A percentile compares a stretch with the other conserved stretches of the same genome.
Conservation (phyloP, 2,888 invertebrate genomes). For the Achlya flavicornis region DNA sequence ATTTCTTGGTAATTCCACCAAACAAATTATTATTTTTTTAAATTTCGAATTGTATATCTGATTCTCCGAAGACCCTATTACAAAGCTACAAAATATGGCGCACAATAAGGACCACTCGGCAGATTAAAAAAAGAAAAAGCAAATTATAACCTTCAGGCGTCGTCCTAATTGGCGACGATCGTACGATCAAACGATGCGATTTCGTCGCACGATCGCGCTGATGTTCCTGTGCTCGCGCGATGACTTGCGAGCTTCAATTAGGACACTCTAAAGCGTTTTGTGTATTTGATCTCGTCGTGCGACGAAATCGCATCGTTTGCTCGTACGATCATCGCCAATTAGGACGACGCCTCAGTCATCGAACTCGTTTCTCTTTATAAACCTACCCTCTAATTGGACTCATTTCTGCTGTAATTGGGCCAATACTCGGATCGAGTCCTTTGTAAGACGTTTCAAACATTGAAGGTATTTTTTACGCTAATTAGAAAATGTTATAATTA, state of each 20-base stretch:
- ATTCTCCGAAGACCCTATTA: background rate
- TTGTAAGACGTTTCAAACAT: background rate
- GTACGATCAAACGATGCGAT: no score
- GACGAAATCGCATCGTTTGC: no score
- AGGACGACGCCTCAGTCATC: no score
- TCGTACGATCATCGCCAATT: no score
- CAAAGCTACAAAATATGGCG: background rate
- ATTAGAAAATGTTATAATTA: background rate
- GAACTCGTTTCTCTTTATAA: background rate
- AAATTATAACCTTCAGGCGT: background rate
- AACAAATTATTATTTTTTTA: no score
- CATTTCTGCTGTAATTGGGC: background rate
- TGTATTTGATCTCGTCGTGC: no score
- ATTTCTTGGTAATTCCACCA: no score
- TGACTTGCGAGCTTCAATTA: no score
- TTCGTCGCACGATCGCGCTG: no score
- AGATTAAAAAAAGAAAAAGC: background rate
- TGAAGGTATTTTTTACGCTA: background rate
- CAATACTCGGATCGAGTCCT: background rate
- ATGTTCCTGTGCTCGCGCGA: no score
- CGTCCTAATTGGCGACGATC: no score
- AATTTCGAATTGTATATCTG: background rate
- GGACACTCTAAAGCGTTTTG: no score
- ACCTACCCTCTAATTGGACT: background rate
- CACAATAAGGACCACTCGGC: background rate